Evolutionary conservation across 2,797 vertebrate genomes (phyloP).

Genomic region (Trematomus bernacchii): DNA sequence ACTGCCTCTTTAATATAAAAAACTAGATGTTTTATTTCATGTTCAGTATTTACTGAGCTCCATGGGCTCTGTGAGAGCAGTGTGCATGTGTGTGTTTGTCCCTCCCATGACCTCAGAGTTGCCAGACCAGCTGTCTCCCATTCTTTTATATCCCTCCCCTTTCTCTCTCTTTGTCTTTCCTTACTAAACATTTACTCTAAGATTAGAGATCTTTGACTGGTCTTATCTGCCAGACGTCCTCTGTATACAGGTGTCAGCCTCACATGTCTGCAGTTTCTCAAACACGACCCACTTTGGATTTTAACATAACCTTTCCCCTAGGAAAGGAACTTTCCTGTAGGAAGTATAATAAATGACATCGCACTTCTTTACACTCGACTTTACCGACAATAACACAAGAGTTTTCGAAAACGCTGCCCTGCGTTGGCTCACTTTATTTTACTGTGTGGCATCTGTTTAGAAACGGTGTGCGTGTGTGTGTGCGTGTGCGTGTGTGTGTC

Average conservation of each 20-base stretch:
- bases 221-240: conserved; percentile 41
- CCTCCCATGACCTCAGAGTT: conserved; percentile 54
- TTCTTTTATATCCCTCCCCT: conserved; percentile 21
- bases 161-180: conserved; percentile 31
- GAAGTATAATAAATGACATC: conserved; percentile 50
- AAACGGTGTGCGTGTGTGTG: not conserved
- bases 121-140: conserved; percentile 63
- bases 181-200: conserved; percentile 68
- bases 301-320: conserved; percentile 13
- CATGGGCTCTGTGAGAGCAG: not conserved
- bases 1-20: not conserved
- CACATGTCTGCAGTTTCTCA: conserved; percentile 59
- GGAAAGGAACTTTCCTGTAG: conserved; percentile 40
- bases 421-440: conserved; percentile 35
- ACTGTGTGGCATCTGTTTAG: conserved; percentile 31
- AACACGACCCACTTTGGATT: conserved; percentile 24
- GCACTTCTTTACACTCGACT: conserved; percentile 14
- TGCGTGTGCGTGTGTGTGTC: not conserved
- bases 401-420: conserved; percentile 24
- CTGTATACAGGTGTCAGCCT: conserved; percentile 57
- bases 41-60: not conserved
- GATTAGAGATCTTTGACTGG: conserved; percentile 52
- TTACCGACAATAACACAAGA: conserved; percentile 44
- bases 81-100: conserved; percentile 24
- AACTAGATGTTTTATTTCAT: not conserved